Base-by-base conservation (phyloP, 2,113 vertebrate genomes). In the Eonycteris spelaea region DNA sequence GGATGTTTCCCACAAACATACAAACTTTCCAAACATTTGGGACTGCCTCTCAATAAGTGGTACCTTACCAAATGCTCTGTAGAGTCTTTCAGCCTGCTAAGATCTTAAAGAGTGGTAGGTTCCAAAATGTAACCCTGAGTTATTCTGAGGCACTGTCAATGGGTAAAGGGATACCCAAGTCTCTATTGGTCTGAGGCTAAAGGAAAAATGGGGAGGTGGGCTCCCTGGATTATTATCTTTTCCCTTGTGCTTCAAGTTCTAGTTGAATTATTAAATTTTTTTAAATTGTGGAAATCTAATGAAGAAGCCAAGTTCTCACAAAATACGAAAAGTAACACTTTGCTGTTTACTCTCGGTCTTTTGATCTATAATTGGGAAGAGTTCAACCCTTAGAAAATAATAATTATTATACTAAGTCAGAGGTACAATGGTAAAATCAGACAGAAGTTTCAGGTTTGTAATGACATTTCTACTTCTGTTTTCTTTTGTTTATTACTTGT, bases 361-460 rank as follows among this genome's bases (percentile, higher is more conserved):
- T 48, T 24, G 14, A 48, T 63, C 26, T 68, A 12, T 45, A 19
- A 53, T 22, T 67, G 33, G 19, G 38, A 87, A 28, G 11, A 51
- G 93, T 95, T 96, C 45, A 93, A 95, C 35, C 74, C 57, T 75
- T 40, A 84, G 63, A 71, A 88, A 87, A 65, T 40, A 63, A 70
- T 33, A 48, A 83, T 53, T 48, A 45, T 57, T 67, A 26, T 33
- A 59, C 55, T 80, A 67, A 90, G 28, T 71, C 28, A 40, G 61
- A 19, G 24, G 22, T 68, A 51, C 45, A 90, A 16, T 84, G 48
- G 73, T 68, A 71, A 82, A 74, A 48, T 28, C 35, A 33, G 19
- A 38, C 30, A 6, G 30, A 77, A 45, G 24, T 63, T 80, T 28
- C 0, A 16, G 33, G 71, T 80, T 71, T 90, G 35, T 59, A 65